These are phyloP conservation scores for Epizoanthus ramosus DNA, from an alignment of 92 coral and sea anemone species.

Conservation along the genomic window DNA sequence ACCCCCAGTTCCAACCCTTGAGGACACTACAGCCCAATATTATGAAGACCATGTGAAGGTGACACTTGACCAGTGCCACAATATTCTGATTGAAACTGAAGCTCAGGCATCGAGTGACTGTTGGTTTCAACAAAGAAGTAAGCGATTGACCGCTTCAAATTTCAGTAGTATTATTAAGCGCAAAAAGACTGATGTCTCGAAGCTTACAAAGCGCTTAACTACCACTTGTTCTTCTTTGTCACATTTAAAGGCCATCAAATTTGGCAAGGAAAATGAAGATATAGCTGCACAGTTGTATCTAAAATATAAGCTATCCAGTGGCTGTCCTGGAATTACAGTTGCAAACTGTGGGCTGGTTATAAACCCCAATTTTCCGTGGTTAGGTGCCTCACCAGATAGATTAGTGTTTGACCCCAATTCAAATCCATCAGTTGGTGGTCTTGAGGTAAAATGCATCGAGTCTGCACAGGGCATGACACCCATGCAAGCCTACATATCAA, in stretches of 20 bases:
- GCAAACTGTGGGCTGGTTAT: constrained; percentile 39
- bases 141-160: constrained; percentile 54
- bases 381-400: constrained; percentile 54
- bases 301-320: constrained; percentile 37
- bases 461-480: constrained; percentile 50
- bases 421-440: constrained; percentile 41
- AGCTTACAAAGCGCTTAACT: constrained; percentile 34
- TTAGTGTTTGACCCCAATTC: constrained; percentile 43
- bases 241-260: constrained; percentile 41
- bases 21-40: constrained; percentile 28
- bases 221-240: constrained; percentile 52
- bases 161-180: constrained; percentile 43
- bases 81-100: constrained; percentile 37
- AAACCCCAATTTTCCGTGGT: constrained; percentile 43
- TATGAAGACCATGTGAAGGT: constrained; percentile 37
- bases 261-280: constrained; percentile 40
- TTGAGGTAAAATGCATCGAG: constrained; percentile 46
- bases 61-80: constrained; percentile 10
- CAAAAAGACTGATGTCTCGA: constrained; percentile 43
- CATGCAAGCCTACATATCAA: constrained; percentile 27
- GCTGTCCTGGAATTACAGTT: constrained; percentile 50
- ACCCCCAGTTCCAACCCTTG: constrained; percentile 41
- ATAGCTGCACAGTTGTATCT: constrained; percentile 35
- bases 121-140: constrained; percentile 49
- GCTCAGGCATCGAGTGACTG: constrained; percentile 42